Base-by-base conservation (phyloP, 2,113 vertebrate species). In the Egretta garzetta region DNA sequence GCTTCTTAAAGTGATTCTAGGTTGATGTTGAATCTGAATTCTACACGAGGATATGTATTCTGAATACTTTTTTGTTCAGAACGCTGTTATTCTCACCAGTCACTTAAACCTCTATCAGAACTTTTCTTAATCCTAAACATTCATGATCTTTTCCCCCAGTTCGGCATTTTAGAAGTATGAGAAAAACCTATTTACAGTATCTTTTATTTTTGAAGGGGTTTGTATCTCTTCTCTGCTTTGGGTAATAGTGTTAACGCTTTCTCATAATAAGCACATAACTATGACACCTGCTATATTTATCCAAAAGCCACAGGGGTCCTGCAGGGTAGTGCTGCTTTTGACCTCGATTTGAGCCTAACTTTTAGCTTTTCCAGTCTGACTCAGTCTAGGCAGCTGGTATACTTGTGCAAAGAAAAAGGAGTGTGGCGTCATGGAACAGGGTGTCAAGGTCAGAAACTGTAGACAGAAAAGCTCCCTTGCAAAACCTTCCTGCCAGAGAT, bases 201-300 rank as follows among this genome's bases (percentile, higher is more conserved):
- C 3, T 60, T 71, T 79, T 60, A 13, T 59, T 73, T 70, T 88
- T 63, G 4, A 33, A 37, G 10, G 8, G 6, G 8, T 86, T 76
- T 64, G 1, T 86, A 9, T 68, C 3, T 83, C 64, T 75, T 72
- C 8, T 60, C 21, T 90, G 45, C 27, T 88, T 89, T 91, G 37
- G 28, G 32, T 81, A 53, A 47, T 80, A 66, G 16, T 37, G n/a
- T 70, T 80, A 56, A 64, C 19, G 28, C n/a, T 89, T 88, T n/a
- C n/a, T 49, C 47, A 21, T 85, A 71, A 64, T 80, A 87, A 80
- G 66, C 68, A 58, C 10, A 1, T 70, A 59, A 67, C 20, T 62
- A 26, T 87, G 86, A 43, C 73, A 84, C 26, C 5, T 77, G 50
- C 80, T 93, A 58, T 93, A 59, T 96, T 89, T 91, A 74, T 88